Percentiles rank a stretch among this genome's conserved stretches.
Conservation (phyloP, 2,888 invertebrate genomes). For the Himalopsyche anomala region DNA sequence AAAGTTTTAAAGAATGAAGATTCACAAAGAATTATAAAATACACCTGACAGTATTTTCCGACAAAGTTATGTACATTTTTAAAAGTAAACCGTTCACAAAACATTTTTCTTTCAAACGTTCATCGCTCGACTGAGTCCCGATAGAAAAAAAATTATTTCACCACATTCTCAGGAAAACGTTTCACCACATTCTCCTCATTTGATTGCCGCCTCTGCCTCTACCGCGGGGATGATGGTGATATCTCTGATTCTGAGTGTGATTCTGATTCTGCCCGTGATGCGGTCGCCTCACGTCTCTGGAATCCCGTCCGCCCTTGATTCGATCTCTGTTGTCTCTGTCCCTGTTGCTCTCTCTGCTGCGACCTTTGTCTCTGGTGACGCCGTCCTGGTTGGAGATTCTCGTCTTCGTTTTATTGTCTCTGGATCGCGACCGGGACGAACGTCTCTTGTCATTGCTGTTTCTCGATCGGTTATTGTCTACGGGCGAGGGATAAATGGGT, state of each 20-base stretch:
- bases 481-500: background rate
- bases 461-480: background rate
- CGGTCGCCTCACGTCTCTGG: background rate
- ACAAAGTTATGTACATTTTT: no score
- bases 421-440: background rate
- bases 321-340: background rate
- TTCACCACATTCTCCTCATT: conserved; percentile 8
- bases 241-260: background rate
- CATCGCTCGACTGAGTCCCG: background rate
- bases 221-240: conserved; percentile 16
- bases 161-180: background rate
- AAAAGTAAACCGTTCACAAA: no score
- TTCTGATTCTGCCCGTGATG: background rate
- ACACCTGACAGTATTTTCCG: no score
- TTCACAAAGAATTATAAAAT: no score
- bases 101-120: no score
- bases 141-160: background rate
- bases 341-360: conserved; percentile 10
- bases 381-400: background rate
- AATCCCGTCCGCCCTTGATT: background rate
- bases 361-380: background rate
- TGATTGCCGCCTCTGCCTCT: conserved; percentile 14
- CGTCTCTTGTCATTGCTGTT: background rate
- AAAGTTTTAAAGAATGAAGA: no score
- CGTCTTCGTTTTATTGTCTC: background rate